Conservation (phyloP, 1,140 invertebrate species). For the Heliconius hermathena region DNA sequence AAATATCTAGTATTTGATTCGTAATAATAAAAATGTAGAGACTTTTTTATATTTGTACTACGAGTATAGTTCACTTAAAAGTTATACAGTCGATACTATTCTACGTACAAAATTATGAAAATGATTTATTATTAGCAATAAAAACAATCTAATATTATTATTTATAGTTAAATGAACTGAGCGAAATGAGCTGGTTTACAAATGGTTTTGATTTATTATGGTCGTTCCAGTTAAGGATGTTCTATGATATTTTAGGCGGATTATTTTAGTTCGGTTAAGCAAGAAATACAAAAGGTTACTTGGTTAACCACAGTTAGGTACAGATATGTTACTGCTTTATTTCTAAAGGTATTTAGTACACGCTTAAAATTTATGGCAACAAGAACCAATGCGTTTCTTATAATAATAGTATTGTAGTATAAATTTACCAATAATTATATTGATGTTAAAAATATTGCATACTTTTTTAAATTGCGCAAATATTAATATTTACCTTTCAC, state of each 20-base stretch:
- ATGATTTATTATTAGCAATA: neutral
- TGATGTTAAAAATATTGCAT: neutral
- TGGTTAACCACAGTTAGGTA: conserved; percentile 16
- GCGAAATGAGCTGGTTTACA: conserved; percentile 17
- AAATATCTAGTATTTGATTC: no score
- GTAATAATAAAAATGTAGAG: no score
- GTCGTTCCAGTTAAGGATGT: conserved; percentile 17
- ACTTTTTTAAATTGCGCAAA: neutral
- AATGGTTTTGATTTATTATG: conserved; percentile 22
- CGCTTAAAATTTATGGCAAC: neutral
- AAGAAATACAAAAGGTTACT: conserved; percentile 17
- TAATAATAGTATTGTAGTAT: neutral
- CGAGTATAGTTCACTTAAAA: no score
- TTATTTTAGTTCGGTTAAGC: conserved; percentile 18
- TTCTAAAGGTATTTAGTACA: neutral
- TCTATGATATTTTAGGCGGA: conserved; percentile 21
- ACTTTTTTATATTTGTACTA: no score
- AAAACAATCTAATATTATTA: conserved; percentile 19
- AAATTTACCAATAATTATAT: neutral
- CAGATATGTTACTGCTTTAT: neutral
- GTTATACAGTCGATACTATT: no score
- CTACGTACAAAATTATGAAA: neutral
- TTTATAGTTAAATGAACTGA: conserved; percentile 7
- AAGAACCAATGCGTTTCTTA: neutral
- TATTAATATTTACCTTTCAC: neutral